Evolutionary conservation across 2,113 vertebrate species (phyloP).

Genomic region (Nyctereutes procyonoides): DNA sequence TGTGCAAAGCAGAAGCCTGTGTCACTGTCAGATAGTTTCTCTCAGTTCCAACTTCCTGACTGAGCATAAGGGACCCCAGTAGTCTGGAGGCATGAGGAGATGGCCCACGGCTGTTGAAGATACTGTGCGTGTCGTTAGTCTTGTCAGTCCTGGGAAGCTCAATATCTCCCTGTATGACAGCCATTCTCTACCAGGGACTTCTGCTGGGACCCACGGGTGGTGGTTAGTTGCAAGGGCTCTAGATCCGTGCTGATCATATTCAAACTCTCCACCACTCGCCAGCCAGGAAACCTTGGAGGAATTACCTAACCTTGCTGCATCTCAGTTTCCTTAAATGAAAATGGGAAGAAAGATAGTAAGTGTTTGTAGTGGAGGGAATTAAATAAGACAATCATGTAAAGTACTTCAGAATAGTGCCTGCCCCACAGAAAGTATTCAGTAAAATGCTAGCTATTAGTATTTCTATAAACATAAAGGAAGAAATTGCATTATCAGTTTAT

Average conservation of each 20-base stretch:
- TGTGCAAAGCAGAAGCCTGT: neutral
- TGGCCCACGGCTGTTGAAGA: neutral
- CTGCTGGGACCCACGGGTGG: fast-evolving
- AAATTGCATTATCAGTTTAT: neutral
- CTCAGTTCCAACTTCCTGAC: neutral
- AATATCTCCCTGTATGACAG: neutral
- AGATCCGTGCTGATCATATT: neutral
- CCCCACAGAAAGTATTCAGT: neutral
- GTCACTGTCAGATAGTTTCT: neutral
- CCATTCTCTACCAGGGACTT: neutral
- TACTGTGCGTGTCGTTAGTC: neutral
- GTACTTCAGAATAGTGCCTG: neutral
- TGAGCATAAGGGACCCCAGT: neutral
- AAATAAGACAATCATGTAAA: neutral
- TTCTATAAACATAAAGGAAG: neutral
- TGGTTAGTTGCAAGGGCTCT: neutral
- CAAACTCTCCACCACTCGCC: neutral
- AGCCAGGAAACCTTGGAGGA: neutral
- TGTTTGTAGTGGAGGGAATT: neutral
- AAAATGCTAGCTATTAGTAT: neutral
- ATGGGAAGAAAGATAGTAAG: neutral
- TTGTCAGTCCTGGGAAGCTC: neutral
- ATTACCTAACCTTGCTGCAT: neutral
- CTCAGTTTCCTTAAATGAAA: neutral
- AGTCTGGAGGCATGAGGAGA: neutral